Base-by-base conservation (phyloP, 1,140 invertebrate species). In the Euwallacea fornicatus region DNA sequence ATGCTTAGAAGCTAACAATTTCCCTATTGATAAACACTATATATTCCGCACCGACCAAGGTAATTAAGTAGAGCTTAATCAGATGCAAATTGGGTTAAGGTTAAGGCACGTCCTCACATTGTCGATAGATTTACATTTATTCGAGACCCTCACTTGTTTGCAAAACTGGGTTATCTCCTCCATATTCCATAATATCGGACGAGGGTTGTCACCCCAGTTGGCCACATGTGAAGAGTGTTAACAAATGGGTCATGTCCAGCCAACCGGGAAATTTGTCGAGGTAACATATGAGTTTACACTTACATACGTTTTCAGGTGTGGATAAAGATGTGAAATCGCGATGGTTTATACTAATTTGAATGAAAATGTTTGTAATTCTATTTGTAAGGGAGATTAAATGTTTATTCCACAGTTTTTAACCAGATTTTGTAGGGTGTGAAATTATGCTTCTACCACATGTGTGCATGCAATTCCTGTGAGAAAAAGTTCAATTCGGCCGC, bases 251-350 rank as follows among this genome's bases (percentile, higher is more conserved):
- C 33, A 60, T 41, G 58, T n/a, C 13, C 21, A 10, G 33, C 58
- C 58, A 42, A 42, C 58, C 13, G 58, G 21, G n/a, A 60, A 60
- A 60, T 60, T 6, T 0, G 15, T 41, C 46, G 8, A 9, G 58
- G 42, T 60, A 60, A 41, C 58, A 7, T 60, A 60, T 60, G 21
- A 42, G 58, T 60, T 42, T 60, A 60, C 58, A 60, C 42, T 60
- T 60, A 60, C 42, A 42, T 60, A 60, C 58, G 42, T 60, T 60
- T 60, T 10, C 42, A 21, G 58, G 21, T 42, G n/a, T 60, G n/a
- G 42, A 60, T 10, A 33, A 33, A 10, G 7, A 21, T 56, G 16
- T 21, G 33, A 10, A 21, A 21, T 56, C 2, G 16, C n/a, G 15
- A 21, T 13, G 11, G 54, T 56, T 56, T 33, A 33, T 33, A 33